phyloP scores from a whole-genome alignment of 1,140 invertebrate genomes.

The Cotesia glomerata region DNA sequence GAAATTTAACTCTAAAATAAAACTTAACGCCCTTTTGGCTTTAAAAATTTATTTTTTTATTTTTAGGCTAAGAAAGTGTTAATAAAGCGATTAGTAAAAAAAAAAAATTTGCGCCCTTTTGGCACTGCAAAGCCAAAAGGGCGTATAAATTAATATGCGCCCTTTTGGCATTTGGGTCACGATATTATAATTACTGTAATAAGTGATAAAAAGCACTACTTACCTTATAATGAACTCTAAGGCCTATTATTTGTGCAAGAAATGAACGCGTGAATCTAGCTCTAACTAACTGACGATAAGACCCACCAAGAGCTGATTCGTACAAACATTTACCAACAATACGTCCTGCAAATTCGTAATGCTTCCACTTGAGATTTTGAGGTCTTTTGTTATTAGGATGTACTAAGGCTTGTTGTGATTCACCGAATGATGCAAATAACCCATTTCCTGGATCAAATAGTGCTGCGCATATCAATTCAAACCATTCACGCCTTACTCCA shows the following conservation, averaged over 20 bases:
- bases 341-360: slow-evolving; percentile 93
- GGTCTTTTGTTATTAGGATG: slow-evolving; percentile 85
- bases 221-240: slow-evolving; percentile 89
- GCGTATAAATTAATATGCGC: too few species aligned
- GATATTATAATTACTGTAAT: not conserved
- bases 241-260: slow-evolving; percentile 90
- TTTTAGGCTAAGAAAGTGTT: too few species aligned
- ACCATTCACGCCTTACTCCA: slow-evolving; percentile 91
- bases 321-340: slow-evolving; percentile 94
- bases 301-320: slow-evolving; percentile 87
- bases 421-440: slow-evolving; percentile 85
- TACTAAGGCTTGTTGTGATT: slow-evolving; percentile 84
- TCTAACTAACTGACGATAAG: slow-evolving; percentile 86
- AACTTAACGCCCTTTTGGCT: too few species aligned
- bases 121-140: too few species aligned
- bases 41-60: too few species aligned
- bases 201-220: slow-evolving; percentile 13
- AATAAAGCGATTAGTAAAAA: too few species aligned
- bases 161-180: too few species aligned
- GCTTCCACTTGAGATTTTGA: slow-evolving; percentile 79
- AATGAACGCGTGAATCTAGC: slow-evolving; percentile 92
- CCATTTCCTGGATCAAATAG: slow-evolving; percentile 85
- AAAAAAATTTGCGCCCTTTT: too few species aligned
- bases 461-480: slow-evolving; percentile 84
- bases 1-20: too few species aligned